phyloP scores from a whole-genome alignment of 2,888 invertebrate genomes.

The Meloe dianella region DNA sequence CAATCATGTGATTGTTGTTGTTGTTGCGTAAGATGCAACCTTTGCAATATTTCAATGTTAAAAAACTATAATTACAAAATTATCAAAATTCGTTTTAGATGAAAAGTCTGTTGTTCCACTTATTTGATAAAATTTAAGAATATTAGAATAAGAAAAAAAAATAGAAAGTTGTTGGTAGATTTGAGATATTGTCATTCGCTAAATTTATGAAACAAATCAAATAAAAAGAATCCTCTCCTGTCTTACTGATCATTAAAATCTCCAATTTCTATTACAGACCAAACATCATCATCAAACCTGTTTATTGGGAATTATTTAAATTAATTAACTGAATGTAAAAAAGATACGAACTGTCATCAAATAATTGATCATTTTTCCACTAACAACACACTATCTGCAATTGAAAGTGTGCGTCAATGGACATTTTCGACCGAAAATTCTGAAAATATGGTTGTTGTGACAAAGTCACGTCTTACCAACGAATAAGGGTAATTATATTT shows the following conservation, averaged over 20 bases:
- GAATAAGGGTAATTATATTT: slow-evolving; percentile 50
- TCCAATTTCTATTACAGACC: background rate
- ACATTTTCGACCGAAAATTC: too few relatives aligned
- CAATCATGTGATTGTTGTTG: background rate
- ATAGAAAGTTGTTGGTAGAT: background rate
- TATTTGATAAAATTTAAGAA: background rate
- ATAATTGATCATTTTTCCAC: too few relatives aligned
- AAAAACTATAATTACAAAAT: background rate
- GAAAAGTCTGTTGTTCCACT: too few relatives aligned
- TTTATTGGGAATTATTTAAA: background rate
- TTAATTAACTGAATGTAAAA: too few relatives aligned
- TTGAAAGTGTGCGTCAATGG: too few relatives aligned
- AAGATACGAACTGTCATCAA: too few relatives aligned
- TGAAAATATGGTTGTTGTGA: too few relatives aligned
- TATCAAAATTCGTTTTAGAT: too few relatives aligned
- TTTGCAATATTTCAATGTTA: slow-evolving; percentile 3
- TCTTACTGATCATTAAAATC: background rate
- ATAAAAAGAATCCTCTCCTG: background rate
- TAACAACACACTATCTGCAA: too few relatives aligned
- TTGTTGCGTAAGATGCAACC: slow-evolving; percentile 6
- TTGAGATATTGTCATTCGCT: background rate
- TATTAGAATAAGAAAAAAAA: background rate
- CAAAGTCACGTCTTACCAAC: background rate
- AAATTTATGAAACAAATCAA: background rate
- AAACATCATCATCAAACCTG: too few relatives aligned